These are phyloP conservation scores for Anticlea derivata DNA, from an alignment of 2,888 invertebrate species.

Conservation along the genomic window DNA sequence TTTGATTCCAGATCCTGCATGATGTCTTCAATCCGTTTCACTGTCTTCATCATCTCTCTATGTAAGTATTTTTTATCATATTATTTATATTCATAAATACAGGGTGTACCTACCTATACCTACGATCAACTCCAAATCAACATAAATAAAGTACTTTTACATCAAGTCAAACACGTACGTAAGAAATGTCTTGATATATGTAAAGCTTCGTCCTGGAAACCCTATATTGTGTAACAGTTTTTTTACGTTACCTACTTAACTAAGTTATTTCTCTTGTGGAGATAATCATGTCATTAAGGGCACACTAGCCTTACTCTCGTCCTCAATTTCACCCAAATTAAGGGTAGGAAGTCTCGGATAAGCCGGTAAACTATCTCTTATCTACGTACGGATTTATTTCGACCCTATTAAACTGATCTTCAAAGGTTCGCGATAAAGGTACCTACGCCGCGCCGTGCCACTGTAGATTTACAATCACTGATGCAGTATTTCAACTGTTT, in stretches of 20 bases:
- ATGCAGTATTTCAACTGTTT: not conserved
- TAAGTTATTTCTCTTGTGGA: not conserved
- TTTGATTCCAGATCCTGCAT: constrained; percentile 10
- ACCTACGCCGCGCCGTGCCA: not conserved
- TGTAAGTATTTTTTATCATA: constrained; percentile 14
- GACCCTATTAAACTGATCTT: constrained; percentile 31
- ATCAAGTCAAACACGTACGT: too few relatives aligned
- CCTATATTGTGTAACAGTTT: not conserved
- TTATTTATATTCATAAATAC: too few relatives aligned
- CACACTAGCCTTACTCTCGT: not conserved
- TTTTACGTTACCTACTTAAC: not conserved
- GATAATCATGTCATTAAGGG: constrained; percentile 18
- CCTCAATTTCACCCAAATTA: constrained; percentile 20
- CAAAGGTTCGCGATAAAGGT: constrained; percentile 19
- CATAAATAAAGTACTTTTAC: too few relatives aligned
- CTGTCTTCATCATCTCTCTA: constrained; percentile 7
- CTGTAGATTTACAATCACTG: not conserved
- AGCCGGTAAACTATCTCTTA: constrained; percentile 16
- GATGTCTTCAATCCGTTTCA: constrained; percentile 5
- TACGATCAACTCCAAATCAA: too few relatives aligned
- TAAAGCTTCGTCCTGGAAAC: too few relatives aligned
- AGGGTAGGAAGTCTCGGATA: constrained; percentile 17
- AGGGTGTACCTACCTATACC: too few relatives aligned
- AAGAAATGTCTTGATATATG: too few relatives aligned
- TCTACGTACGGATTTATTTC: constrained; percentile 29